phyloP scores from a whole-genome alignment of 2,113 vertebrate genomes.

The Caranx melampygus region DNA sequence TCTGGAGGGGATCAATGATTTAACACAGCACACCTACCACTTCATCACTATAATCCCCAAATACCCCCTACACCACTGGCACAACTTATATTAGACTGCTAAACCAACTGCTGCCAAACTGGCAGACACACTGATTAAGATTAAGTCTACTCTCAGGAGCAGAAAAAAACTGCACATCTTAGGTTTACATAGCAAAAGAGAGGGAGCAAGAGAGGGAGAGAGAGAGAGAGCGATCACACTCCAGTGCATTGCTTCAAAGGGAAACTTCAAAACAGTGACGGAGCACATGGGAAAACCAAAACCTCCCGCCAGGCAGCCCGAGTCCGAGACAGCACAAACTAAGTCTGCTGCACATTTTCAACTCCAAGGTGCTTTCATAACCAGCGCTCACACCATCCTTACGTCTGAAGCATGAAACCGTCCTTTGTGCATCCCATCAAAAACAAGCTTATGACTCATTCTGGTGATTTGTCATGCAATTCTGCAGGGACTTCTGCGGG shows the following conservation, averaged over 20 bases:
- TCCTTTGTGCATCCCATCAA: background rate
- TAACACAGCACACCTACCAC: conserved; percentile 24
- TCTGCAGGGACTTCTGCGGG: background rate
- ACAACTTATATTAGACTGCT: conserved; percentile 15
- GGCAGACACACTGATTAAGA: conserved; percentile 50
- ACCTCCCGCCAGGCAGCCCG: conserved; percentile 23
- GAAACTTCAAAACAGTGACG: conserved; percentile 56
- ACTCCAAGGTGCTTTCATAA: background rate
- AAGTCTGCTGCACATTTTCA: conserved; percentile 16
- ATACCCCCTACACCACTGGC: conserved; percentile 36
- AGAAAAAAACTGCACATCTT: conserved; percentile 65
- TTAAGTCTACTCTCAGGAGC: conserved; percentile 50
- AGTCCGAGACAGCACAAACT: conserved; percentile 6
- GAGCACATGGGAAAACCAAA: conserved; percentile 60
- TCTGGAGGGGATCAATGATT: background rate
- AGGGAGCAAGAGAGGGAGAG: background rate
- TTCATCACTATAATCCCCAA: conserved; percentile 27
- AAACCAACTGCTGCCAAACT: conserved; percentile 39
- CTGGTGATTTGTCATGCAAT: background rate
- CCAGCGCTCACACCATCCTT: background rate
- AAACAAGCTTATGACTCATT: background rate
- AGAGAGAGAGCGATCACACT: conserved; percentile 46
- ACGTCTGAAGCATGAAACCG: background rate
- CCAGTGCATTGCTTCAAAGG: conserved; percentile 73
- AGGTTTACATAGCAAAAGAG: conserved; percentile 50